Base-by-base conservation (phyloP, 2,888 invertebrate genomes). In the Gryllus longicercus region DNA sequence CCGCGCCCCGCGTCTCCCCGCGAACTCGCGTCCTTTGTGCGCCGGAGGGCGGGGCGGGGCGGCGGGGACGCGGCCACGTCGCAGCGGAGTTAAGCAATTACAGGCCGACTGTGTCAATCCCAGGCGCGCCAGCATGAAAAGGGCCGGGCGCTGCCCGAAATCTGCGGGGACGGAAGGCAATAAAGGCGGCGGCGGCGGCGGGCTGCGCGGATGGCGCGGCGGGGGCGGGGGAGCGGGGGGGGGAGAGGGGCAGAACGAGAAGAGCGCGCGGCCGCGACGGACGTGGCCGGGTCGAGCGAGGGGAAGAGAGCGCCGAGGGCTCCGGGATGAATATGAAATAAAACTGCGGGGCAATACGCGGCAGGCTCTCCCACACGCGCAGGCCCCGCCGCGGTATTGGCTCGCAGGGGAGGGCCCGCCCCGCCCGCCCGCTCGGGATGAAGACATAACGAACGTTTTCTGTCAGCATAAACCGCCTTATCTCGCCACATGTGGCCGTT, bases 1-100 rank as follows among this genome's bases (percentile, higher is more conserved):
- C 25, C 25, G 25, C 25, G 25, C 25, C 63, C 63, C n/a, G 16
- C 63, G 63, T 63, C 63, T n/a, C 14, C 14, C 63, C 63, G 63
- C 63, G 16, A 63, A 63, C 63, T 63, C 63, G 63, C 63, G 63
- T 8, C 63, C 16, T 16, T 63, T 63, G 63, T 63, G 63, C 63
- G 63, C n/a, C 14, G 14, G 63, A n/a, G 14, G 63, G n/a, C 16
- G 18, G 16, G 63, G 2, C 16, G 63, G 2, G 63, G 18, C 16
- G 25, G 63, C 63, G 63, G 63, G 16, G 63, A 63, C 63, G 63
- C 38, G 38, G 38, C 63, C 63, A 63, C 63, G 63, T 63, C 63
- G 63, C n/a, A 63, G 63, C 63, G 63, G 63, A 63, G 63, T 63
- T 63, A 63, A 63, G 63, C 63, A 63, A 63, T 63, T 63, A 63